Conservation (phyloP, 53 echinoderm and acorn worm species). For the Hippasteria phrygiana region DNA sequence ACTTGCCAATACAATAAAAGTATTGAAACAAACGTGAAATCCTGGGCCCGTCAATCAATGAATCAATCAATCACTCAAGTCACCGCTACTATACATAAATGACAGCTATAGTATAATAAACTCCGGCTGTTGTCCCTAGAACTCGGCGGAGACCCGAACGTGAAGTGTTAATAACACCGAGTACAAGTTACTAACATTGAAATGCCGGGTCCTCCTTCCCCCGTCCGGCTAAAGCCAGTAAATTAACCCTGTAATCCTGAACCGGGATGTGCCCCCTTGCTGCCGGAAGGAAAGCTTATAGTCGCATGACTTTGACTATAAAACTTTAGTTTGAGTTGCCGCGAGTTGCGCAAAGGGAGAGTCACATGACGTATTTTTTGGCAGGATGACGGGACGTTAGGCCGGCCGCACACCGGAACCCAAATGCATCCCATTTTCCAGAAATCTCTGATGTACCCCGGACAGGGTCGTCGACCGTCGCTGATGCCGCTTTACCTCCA, state of each 20-base stretch:
- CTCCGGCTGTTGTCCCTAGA: conserved; percentile 10
- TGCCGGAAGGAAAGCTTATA: neutral
- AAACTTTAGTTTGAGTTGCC: neutral
- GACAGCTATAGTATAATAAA: neutral
- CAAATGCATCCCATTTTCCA: neutral
- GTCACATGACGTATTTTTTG: neutral
- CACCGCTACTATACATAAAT: neutral
- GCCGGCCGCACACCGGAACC: neutral
- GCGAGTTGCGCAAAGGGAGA: conserved; percentile 46
- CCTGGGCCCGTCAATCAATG: conserved; percentile 15
- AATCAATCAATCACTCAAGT: conserved; percentile 31
- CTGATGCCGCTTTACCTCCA: neutral
- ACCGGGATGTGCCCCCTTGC: conserved; percentile 36
- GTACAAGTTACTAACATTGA: conserved; percentile 12
- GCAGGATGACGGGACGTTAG: neutral
- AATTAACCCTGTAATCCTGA: conserved; percentile 53
- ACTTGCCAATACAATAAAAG: conserved; percentile 11
- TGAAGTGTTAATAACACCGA: conserved; percentile 8
- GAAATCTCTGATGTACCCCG: neutral
- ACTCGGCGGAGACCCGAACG: conserved; percentile 23
- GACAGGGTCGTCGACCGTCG: conserved; percentile 18
- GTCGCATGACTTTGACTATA: conserved; percentile 59
- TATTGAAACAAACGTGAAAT: conserved; percentile 61
- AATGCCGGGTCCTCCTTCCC: neutral
- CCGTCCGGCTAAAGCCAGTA: conserved; percentile 4